Conservation (phyloP, 2,888 invertebrate genomes). For the Protophormia terraenovae region DNA sequence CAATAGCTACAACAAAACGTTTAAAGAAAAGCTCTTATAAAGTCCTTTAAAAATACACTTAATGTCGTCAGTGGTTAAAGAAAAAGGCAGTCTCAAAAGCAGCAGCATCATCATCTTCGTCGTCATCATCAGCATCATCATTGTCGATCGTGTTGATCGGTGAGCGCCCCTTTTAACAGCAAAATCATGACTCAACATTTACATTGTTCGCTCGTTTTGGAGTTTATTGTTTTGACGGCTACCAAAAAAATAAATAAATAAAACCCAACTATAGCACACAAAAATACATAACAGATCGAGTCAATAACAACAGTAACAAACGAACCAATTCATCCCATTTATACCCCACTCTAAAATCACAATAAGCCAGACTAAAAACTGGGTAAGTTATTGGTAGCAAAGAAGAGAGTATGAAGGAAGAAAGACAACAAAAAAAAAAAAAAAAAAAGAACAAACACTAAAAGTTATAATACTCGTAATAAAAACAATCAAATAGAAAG, state of each 20-base stretch:
- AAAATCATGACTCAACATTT: slow-evolving; percentile 80
- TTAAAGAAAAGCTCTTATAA: slow-evolving; percentile 60
- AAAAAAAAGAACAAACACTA: slow-evolving; percentile 35
- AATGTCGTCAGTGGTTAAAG: slow-evolving; percentile 62
- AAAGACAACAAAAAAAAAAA: slow-evolving; percentile 25
- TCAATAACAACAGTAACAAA: slow-evolving; percentile 37
- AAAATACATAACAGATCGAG: slow-evolving; percentile 19
- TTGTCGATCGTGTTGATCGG: slow-evolving; percentile 80
- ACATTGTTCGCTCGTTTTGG: slow-evolving; percentile 80
- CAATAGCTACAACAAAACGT: slow-evolving; percentile 33
- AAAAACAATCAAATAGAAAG: slow-evolving; percentile 54
- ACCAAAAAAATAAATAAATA: slow-evolving; percentile 62
- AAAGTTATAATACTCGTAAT: slow-evolving; percentile 45
- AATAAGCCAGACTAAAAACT: slow-evolving; percentile 46
- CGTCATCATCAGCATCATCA: slow-evolving; percentile 58
- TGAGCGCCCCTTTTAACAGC: slow-evolving; percentile 80
- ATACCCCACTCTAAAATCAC: slow-evolving; percentile 47
- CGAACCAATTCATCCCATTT: slow-evolving; percentile 53
- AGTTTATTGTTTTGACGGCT: slow-evolving; percentile 80
- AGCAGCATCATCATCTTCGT: slow-evolving; percentile 12
- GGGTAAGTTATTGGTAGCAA: too few species aligned
- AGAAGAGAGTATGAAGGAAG: too few species aligned
- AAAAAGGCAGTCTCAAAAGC: slow-evolving; percentile 19
- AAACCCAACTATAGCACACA: slow-evolving; percentile 44
- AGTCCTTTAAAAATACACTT: slow-evolving; percentile 65